A percentile compares a stretch with the other conserved stretches of the same genome.
Conservation (phyloP, 2,113 vertebrate genomes). For the Pteronura brasiliensis region DNA sequence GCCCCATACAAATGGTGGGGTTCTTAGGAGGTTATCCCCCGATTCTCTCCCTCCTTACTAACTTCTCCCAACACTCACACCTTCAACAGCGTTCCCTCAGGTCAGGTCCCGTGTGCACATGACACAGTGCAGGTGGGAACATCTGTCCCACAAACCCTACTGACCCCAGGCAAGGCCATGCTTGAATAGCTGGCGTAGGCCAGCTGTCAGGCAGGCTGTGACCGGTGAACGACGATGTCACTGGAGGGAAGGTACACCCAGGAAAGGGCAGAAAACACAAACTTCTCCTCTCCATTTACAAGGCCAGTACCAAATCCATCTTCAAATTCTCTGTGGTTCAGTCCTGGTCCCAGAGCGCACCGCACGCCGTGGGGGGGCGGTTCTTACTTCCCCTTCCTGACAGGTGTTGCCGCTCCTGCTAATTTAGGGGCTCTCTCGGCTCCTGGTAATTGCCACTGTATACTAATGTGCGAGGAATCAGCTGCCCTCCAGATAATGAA, state of each 20-base stretch:
- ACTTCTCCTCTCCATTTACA: neutral
- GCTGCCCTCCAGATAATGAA: constrained; percentile 61
- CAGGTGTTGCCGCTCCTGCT: constrained; percentile 54
- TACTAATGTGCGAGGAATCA: constrained; percentile 58
- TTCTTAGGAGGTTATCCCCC: neutral
- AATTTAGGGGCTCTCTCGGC: constrained; percentile 58
- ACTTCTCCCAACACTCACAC: neutral
- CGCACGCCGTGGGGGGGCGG: neutral
- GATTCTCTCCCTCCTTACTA: too few species aligned
- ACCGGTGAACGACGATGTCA: accelerated
- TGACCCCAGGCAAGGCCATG: neutral
- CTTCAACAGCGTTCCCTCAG: accelerated
- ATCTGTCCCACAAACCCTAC: neutral
- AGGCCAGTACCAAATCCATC: neutral
- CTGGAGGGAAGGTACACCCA: neutral
- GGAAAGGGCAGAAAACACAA: neutral
- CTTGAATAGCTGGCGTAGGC: accelerated
- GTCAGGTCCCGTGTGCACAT: neutral
- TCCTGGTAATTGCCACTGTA: constrained; percentile 61
- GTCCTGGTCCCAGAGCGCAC: neutral
- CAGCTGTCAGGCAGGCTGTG: neutral
- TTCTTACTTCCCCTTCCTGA: neutral
- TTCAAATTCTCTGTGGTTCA: neutral
- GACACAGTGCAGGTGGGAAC: neutral
- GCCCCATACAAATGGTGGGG: accelerated